Base-by-base conservation (phyloP, 2,113 vertebrate species). In the Callorhinus ursinus region DNA sequence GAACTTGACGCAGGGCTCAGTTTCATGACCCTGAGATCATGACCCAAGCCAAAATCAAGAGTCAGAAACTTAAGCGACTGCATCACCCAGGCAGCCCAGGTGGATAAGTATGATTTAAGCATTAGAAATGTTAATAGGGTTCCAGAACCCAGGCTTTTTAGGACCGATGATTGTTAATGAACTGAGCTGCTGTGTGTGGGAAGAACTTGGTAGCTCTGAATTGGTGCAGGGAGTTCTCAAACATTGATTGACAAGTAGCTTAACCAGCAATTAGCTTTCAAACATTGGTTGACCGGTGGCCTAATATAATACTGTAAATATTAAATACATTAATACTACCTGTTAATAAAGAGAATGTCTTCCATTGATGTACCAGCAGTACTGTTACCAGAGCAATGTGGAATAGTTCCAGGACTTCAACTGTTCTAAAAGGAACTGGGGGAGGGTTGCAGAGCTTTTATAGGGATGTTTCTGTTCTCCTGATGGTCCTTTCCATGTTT, bases 231-330 rank as follows among this genome's bases (percentile, higher is more conserved):
- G 87, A 77, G 51, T 94, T 95, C 59, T 96, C 88, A 96, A 80
- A 80, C 97, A 83, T 65, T 86, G 90, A 82, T 57, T 81, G 90
- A 86, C 90, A 92, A 61, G 80, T 74, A 74, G 19, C 63, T 74
- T 93, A 89, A 94, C 93, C n/a, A 59, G 77, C 92, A 96, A 42
- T 90, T 96, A 94, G 33, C 80, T 94, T 94, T 96, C 79, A 95
- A 93, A 96, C 33, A 71, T 51, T 96, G 86, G 59, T 80, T 96
- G 81, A 95, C 55, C 53, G 19, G 39, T 53, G 10, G 22, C 49
- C 79, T 97, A 84, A 80, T 79, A 90, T 7, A 72, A 21, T 87
- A 67, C 77, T 88, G 49, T 93, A 93, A 95, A 42, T 85, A 72
- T 76, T 93, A 93, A 95, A 42, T 85, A 72, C 81, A 59, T 94